Base-by-base conservation (phyloP, 1,140 invertebrate species). In the Rhopalosiphum padi region DNA sequence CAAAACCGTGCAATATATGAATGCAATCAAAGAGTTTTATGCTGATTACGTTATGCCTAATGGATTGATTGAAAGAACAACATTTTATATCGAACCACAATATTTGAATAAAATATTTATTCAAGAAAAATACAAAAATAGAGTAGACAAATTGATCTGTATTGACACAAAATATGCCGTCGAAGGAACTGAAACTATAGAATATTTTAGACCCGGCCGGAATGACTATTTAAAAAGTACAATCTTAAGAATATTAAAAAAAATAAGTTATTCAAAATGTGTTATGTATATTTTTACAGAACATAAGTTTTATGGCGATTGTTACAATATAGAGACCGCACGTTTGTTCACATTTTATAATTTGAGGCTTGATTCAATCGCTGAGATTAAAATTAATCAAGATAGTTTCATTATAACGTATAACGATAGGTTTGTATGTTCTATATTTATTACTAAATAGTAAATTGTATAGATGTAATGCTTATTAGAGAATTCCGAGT, bases 1-100 rank as follows among this genome's bases (percentile, higher is more conserved):
- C 53, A 98, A 97, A 95, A 96, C 95, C 0, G 96, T 97, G 51
- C 95, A 96, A 55, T 98, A 97, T 94, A 98, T 98, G 94, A 97
- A 97, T 94, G 96, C 96, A 0, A 96, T 97, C 86, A 95, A 98
- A 2, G 97, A 98, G 94, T 96, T 97, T 93, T 98, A 97, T 95
- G 96, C 97, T 1, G 97, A 97, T 0, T 98, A 98, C 94, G 95
- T 96, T 8, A 96, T 97, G 94, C 95, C 95, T 2, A 97, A 98
- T 95, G 97, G 97, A 6, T 94, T 98, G 23, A 95, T 97, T 0
- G 96, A 96, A 94, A 96, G 96, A 94, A 95, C 98, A 21, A 97
- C 96, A 18, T 95, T 96, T 60, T 98, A 96, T 94, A 95, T 96
- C 0, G 97, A 98, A 93, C 46, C 46, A 37, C 51, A 86, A 7